Percentiles rank a stretch among this genome's conserved stretches.
phyloP scores from a whole-genome alignment of 2,113 vertebrate genomes.

The Stegastes partitus region DNA sequence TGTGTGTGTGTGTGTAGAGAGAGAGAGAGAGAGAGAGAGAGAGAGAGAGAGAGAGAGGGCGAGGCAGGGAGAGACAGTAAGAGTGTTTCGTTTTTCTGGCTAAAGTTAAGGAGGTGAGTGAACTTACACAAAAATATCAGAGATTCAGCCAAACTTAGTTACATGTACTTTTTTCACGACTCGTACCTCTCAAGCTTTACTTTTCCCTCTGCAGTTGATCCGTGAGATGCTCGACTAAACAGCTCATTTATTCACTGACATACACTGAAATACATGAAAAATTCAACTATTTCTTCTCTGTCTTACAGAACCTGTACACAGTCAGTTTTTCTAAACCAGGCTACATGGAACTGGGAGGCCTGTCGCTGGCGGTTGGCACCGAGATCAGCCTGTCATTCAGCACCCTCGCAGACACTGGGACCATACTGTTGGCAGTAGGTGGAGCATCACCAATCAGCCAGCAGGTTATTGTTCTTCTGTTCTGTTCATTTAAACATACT shows the following conservation, averaged over 20 bases:
- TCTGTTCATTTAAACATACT: not conserved
- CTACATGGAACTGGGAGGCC: slow-evolving; percentile 90
- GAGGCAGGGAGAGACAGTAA: too few relatives aligned
- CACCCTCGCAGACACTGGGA: slow-evolving; percentile 91
- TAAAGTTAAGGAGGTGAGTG: slow-evolving; percentile 9
- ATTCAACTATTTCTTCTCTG: slow-evolving; percentile 8
- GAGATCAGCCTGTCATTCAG: slow-evolving; percentile 98
- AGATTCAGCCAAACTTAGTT: not conserved
- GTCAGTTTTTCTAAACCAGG: slow-evolving; percentile 94
- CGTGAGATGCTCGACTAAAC: not conserved
- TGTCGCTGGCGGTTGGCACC: slow-evolving; percentile 85
- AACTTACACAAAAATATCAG: too few relatives aligned
- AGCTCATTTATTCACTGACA: not conserved
- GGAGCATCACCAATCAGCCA: slow-evolving; percentile 52
- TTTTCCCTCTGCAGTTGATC: not conserved
- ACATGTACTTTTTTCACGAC: not conserved
- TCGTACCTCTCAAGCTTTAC: not conserved
- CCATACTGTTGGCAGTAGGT: slow-evolving; percentile 91
- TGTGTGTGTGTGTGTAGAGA: not conserved
- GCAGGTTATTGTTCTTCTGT: slow-evolving; percentile 61
- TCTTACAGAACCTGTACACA: slow-evolving; percentile 91
- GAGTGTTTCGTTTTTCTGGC: slow-evolving; percentile 3
- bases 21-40: too few relatives aligned
- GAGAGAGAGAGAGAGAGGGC: too few relatives aligned
- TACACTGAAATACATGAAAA: not conserved